Evolutionary conservation across 2,797 vertebrate species (phyloP).

Genomic region (Pseudocheirus occidentalis): DNA sequence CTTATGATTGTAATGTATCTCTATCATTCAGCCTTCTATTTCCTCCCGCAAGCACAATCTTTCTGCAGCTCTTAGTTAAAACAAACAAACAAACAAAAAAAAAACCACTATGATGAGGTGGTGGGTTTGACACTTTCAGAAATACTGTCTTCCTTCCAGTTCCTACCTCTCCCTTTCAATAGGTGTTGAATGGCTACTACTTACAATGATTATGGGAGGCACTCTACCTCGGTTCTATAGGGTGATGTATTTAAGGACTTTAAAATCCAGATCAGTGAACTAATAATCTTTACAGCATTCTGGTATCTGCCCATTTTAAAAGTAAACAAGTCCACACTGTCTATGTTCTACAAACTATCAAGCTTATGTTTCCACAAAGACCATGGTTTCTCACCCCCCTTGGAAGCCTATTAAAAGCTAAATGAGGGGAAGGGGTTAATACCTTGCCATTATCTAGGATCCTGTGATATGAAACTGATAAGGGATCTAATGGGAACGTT

Average conservation of each 20-base stretch:
- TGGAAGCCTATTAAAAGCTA: neutral
- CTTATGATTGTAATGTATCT: neutral
- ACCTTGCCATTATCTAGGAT: neutral
- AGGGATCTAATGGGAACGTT: neutral
- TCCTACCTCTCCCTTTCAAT: neutral
- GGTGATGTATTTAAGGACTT: neutral
- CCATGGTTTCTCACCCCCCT: neutral
- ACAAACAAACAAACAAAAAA: too few species aligned
- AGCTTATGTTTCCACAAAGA: neutral
- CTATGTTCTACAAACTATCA: neutral
- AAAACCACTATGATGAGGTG: neutral
- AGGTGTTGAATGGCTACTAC: neutral
- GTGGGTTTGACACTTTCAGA: neutral
- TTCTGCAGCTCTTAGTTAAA: neutral
- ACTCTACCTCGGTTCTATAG: neutral
- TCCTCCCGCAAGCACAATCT: neutral
- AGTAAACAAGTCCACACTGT: neutral
- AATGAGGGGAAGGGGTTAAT: neutral
- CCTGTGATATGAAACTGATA: neutral
- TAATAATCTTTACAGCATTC: neutral
- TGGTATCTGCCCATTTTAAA: neutral
- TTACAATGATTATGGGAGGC: neutral
- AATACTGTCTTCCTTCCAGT: neutral
- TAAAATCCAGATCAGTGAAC: neutral
- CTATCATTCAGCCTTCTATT: neutral